Base-by-base conservation (phyloP, 2,113 vertebrate genomes). In the Ctenodactylus gundi region DNA sequence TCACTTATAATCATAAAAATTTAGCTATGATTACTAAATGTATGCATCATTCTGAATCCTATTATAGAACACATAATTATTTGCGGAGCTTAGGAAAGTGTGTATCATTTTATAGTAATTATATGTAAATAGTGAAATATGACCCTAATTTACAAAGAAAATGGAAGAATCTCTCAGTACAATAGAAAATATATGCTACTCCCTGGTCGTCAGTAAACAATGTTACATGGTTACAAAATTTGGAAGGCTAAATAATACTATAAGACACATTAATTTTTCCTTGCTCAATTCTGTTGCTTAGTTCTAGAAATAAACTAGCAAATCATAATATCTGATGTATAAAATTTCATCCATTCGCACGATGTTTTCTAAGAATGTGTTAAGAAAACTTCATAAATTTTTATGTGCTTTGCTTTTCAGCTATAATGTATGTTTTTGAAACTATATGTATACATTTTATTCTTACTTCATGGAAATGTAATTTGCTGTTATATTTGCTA, bases 1-100 rank as follows among this genome's bases (percentile, higher is more conserved):
- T 97, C 97, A 98, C 67, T 98, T 98, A 96, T 36, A 97, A 97
- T 97, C 97, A 97, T 68, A 96, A 90, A 83, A 95, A 96, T 95
- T 92, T 1, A 72, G 57, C 51, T 96, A 62, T 96, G 88, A 97
- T 97, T 97, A 93, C 96, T 92, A 94, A 96, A 60, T 57, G 41
- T 64, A 92, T 90, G 41, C 46, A 96, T 88, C 80, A 86, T 67
- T 96, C 81, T 85, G 78, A 97, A 95, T 57, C 41, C 41, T 81
- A 94, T 85, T 68, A 97, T 7, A 95, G 90, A 97, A 96, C 44
- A 1, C 7, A 46, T 92, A 97, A 97, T 97, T 94, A 97, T 91
- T 96, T 94, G 49, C 51, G 88, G 91, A 83, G 67, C 34, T 86
- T 88, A 93, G 41, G n/a, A 88, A 95, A 80, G 1, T 36, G 4